These are phyloP conservation scores for Stegana nigrithorax DNA, from an alignment of 2,888 invertebrate species.

Conservation along the genomic window DNA sequence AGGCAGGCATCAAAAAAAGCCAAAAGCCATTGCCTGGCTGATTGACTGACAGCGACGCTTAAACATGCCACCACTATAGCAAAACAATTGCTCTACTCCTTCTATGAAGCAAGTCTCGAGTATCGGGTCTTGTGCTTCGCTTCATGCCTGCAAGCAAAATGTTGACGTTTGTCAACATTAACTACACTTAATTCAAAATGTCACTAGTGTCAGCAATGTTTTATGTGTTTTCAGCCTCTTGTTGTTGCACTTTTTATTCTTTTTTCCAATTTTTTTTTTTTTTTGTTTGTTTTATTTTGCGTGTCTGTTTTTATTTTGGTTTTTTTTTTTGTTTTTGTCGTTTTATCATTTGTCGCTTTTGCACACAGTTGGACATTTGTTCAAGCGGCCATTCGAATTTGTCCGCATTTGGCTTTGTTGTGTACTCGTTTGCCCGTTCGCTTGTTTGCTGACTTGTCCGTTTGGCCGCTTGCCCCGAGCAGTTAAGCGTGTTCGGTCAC, in stretches of 20 bases:
- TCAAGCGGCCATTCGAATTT: slow-evolving; percentile 3
- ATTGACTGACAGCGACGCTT: slow-evolving; percentile 15
- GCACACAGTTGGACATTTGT: not conserved
- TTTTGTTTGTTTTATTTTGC: not conserved
- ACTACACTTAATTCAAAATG: slow-evolving; percentile 63
- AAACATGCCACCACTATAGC: slow-evolving; percentile 8
- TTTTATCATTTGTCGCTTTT: not conserved
- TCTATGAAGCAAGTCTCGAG: not conserved
- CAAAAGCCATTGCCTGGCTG: not conserved
- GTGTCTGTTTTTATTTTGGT: not conserved
- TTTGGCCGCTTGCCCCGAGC: slow-evolving; percentile 29
- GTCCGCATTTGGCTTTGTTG: not conserved
- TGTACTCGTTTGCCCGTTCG: slow-evolving; percentile 23
- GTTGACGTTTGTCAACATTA: slow-evolving; percentile 60
- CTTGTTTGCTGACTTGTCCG: slow-evolving; percentile 30
- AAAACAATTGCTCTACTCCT: not conserved
- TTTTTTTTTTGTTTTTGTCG: not conserved
- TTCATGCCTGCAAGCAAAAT: slow-evolving; percentile 14
- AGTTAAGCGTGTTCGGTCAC: slow-evolving; percentile 35
- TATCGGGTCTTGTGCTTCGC: too few species aligned
- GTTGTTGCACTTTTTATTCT: not conserved
- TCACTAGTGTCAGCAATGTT: slow-evolving; percentile 41
- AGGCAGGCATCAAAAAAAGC: slow-evolving; percentile 4
- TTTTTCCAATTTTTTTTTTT: slow-evolving; percentile 18
- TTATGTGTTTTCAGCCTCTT: slow-evolving; percentile 17